phyloP scores from a whole-genome alignment of 2,113 vertebrate species.

The Loxodonta africana region DNA sequence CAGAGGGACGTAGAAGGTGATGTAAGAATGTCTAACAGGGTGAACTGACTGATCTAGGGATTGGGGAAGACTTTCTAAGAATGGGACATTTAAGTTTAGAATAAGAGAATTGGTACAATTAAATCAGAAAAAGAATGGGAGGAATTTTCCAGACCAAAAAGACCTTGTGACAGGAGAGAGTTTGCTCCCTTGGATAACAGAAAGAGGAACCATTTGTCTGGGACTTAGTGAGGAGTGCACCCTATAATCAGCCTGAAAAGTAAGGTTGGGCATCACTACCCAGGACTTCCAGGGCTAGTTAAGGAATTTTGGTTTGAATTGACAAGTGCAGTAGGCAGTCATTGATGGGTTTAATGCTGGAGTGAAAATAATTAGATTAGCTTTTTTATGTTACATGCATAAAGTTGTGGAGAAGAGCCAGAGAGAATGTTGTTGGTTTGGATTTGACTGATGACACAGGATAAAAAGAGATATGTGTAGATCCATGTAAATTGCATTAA shows the following conservation, averaged over 20 bases:
- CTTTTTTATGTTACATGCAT: neutral
- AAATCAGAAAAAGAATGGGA: neutral
- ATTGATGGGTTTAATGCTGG: neutral
- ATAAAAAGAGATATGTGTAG: neutral
- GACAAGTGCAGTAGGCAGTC: neutral
- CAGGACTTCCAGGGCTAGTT: too few species aligned
- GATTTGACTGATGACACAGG: neutral
- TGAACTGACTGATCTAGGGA: neutral
- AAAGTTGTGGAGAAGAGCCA: neutral
- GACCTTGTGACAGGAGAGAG: neutral
- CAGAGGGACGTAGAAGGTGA: neutral
- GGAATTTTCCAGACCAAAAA: neutral
- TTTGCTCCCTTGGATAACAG: neutral
- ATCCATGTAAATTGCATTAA: neutral
- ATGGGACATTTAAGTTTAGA: neutral
- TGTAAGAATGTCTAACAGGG: neutral
- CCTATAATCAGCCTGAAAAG: neutral
- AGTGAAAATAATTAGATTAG: neutral
- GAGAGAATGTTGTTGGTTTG: neutral
- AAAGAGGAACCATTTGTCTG: neutral
- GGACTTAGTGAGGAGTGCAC: neutral
- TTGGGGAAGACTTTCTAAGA: neutral
- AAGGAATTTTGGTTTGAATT: neutral
- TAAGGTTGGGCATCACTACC: fast-evolving
- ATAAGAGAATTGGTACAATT: neutral